phyloP scores from a whole-genome alignment of 2,113 vertebrate species.

The Gallinago paraguaiae region DNA sequence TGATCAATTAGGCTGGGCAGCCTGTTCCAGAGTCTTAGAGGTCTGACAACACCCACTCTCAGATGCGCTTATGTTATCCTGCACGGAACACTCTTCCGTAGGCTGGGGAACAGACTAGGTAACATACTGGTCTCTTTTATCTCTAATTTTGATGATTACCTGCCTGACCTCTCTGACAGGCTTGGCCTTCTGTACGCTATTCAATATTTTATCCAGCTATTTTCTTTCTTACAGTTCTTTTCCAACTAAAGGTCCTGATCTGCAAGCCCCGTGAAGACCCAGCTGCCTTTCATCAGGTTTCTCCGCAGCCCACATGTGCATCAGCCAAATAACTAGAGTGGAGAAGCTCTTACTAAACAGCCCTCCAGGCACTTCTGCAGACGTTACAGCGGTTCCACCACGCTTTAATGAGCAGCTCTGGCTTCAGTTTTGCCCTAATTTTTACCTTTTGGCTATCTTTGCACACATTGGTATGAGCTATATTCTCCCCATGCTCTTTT shows the following conservation, averaged over 20 bases:
- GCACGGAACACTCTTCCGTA: neutral
- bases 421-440: neutral
- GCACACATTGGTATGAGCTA: neutral
- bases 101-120: neutral
- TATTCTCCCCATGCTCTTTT: neutral
- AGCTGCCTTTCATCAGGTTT: neutral
- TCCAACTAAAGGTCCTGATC: neutral
- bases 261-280: neutral
- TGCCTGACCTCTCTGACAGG: neutral
- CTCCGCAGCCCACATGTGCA: neutral
- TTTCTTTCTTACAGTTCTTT: neutral
- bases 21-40: neutral
- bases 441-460: neutral
- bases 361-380: neutral
- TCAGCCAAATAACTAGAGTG: neutral
- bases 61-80: neutral
- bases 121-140: neutral
- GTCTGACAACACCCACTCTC: neutral
- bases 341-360: neutral
- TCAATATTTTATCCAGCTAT: neutral
- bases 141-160: conserved; percentile 19
- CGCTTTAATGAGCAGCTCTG: neutral
- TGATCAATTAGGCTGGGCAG: neutral
- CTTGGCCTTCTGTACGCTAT: neutral
- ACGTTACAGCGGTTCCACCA: neutral